Evolutionary conservation across 2,888 invertebrate species (phyloP), one percentile per base, ranked within the genome.

Genomic region (Mayetiola destructor): DNA sequence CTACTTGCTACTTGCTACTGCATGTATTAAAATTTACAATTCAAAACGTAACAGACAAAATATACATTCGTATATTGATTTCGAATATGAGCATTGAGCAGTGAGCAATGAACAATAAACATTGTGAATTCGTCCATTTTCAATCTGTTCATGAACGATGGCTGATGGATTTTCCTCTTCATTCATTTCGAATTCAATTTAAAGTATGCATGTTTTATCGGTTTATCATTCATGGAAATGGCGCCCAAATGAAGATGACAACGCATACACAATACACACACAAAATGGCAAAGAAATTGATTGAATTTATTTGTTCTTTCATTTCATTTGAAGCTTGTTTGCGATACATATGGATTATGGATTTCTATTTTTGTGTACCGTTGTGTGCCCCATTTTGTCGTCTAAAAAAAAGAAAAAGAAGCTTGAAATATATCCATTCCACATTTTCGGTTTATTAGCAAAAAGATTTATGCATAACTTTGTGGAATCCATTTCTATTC

Each of bases 401-500:
- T 10, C 37, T 37, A 6, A n/a, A n/a, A n/a, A n/a, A n/a, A n/a
- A n/a, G n/a, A n/a, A n/a, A n/a, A n/a, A n/a, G n/a, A n/a, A n/a
- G n/a, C n/a, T n/a, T n/a, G n/a, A n/a, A n/a, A n/a, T n/a, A n/a
- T n/a, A 12, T 12, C 37, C 48, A 48, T 48, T 48, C n/a, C n/a
- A n/a, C 16, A 48, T 27, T 23, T 39, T 48, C 4, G n/a, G n/a
- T n/a, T n/a, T n/a, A n/a, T n/a, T n/a, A n/a, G 29, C 48, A n/a
- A 23, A 48, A 27, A 27, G 48, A 48, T 48, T 48, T 48, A 48
- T 48, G 48, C 48, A 48, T 48, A 27, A 48, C 48, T 48, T 48
- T 48, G 48, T 48, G 16, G 48, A 48, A 27, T 48, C 29, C 20
- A 48, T 27, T 48, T 16, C 27, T 27, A 42, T 6, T 8, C 20